phyloP scores from a whole-genome alignment of 2,888 invertebrate genomes.

The Drosophila limbata region DNA sequence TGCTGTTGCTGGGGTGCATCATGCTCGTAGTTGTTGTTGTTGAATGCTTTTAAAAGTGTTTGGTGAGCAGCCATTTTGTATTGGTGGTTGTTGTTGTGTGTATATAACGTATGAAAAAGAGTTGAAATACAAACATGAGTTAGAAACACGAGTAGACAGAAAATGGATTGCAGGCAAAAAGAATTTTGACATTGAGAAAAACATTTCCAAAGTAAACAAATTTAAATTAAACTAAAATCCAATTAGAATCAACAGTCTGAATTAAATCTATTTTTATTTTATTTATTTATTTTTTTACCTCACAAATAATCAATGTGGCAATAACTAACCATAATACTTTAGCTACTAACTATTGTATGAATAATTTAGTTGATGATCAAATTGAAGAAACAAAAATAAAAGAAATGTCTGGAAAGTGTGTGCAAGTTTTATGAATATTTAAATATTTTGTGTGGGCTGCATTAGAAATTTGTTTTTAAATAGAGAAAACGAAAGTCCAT shows the following conservation, averaged over 20 bases:
- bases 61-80: slow-evolving; percentile 51
- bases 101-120: slow-evolving; percentile 54
- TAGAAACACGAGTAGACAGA: slow-evolving; percentile 42
- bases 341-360: slow-evolving; percentile 19
- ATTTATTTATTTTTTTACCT: slow-evolving; percentile 1
- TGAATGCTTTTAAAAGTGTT: slow-evolving; percentile 58
- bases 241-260: slow-evolving; percentile 5
- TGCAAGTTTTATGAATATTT: slow-evolving; percentile 18
- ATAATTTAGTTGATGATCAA: slow-evolving; percentile 4
- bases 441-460: slow-evolving; percentile 21
- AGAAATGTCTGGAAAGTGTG: slow-evolving; percentile 25
- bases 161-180: slow-evolving; percentile 6
- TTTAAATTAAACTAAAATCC: slow-evolving; percentile 2
- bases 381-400: slow-evolving; percentile 3
- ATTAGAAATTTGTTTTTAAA: slow-evolving; percentile 67
- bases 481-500: slow-evolving; percentile 75
- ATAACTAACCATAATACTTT: slow-evolving; percentile 30
- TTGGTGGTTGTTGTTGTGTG: slow-evolving; percentile 34
- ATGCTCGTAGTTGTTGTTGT: slow-evolving; percentile 69
- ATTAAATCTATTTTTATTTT: background rate
- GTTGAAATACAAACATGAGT: slow-evolving; percentile 66
- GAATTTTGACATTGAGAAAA: background rate
- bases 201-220: background rate
- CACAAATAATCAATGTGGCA: slow-evolving; percentile 2
- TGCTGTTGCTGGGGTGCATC: slow-evolving; percentile 71